Evolutionary conservation across 2,797 vertebrate genomes (phyloP), one percentile per base, ranked within the genome.

Genomic region (Peromyscus eremicus): DNA sequence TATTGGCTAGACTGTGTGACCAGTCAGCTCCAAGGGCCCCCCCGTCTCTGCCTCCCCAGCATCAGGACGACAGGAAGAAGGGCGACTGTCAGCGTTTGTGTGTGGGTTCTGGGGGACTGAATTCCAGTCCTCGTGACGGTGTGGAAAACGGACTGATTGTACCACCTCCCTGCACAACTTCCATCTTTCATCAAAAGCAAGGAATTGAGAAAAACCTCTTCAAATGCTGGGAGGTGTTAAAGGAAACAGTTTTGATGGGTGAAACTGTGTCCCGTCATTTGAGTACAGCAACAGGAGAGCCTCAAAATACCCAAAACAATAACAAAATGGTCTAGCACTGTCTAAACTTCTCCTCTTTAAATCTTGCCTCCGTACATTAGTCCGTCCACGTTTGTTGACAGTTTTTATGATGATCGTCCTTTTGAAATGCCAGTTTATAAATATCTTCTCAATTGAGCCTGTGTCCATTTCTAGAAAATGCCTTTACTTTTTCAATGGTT

Each of bases 61-160:
- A 2, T 13, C 19, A 0, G 25, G 12, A 55, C 19, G 37, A 0
- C 7, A 70, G 32, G 32, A 86, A 8, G n/a, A 3, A 25, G 11
- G 3, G 8, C 32, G 1, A 68, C 46, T 37, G 21, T 55, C 34
- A 37, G 46, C 12, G 37, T 9, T 57, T 70, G 55, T 40, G 37
- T 40, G 68, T 57, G 68, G 49, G 68, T 57, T 73, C 27, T 40
- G 14, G 34, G 21, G 49, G 9, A 12, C 27, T 55, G 23, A 55
- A 29, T 16, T 37, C 49, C 10, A n/a, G 34, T 55, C 49, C n/a
- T 40, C 2, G 0, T 19, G 46, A 7, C 70, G n/a, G 84, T 6
- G 27, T 10, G 34, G 23, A 55, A 71, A 87, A 10, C 34, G n/a
- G 37, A 37, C 8, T 23, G 23, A 3, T 13, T n/a, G 34, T 49